These are phyloP conservation scores for Neomonachus schauinslandi DNA, from an alignment of 2,113 vertebrate genomes.

Conservation along the genomic window DNA sequence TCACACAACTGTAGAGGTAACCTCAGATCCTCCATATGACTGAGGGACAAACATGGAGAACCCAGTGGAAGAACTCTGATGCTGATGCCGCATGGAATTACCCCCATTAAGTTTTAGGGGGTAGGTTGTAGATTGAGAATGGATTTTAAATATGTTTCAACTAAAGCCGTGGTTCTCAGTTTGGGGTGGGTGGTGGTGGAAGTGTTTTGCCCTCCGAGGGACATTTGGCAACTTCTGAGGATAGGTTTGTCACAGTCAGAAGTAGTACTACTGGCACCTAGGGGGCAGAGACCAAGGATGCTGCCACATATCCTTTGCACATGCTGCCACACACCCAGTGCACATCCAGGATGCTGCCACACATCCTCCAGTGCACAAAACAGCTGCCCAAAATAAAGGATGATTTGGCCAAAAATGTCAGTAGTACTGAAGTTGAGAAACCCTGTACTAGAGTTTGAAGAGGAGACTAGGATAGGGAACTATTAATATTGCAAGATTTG, in stretches of 20 bases:
- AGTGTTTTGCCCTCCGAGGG: neutral
- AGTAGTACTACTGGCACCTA: neutral
- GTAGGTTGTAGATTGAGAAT: neutral
- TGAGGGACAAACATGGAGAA: neutral
- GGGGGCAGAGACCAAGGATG: neutral
- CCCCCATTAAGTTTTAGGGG: neutral
- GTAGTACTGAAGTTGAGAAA: neutral
- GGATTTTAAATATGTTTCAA: neutral
- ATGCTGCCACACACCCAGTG: no score
- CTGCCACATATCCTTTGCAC: no score
- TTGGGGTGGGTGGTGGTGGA: neutral
- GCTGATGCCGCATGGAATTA: neutral
- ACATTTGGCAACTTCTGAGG: neutral
- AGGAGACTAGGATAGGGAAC: neutral
- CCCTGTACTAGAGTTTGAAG: neutral
- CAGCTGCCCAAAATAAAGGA: neutral
- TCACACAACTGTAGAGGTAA: neutral
- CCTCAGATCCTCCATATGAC: neutral
- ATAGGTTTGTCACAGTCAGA: neutral
- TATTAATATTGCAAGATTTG: neutral
- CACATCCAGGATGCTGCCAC: neutral
- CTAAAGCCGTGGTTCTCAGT: neutral
- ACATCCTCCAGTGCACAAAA: neutral
- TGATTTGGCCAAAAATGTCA: neutral
- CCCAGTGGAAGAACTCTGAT: neutral